Base-by-base conservation (phyloP, 2,888 invertebrate species). In the Agrypnus murinus region DNA sequence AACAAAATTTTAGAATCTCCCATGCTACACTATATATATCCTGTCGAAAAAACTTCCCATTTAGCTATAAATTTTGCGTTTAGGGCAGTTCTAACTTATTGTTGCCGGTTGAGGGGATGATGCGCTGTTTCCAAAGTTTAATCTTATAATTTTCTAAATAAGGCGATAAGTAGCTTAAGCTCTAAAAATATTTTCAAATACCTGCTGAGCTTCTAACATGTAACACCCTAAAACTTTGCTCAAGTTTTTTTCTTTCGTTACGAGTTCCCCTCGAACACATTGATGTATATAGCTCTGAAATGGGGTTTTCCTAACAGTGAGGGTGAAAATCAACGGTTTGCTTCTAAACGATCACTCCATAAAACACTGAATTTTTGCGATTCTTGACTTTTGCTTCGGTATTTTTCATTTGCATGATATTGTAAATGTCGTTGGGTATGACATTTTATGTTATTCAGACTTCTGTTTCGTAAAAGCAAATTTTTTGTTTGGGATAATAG, bases 301-400 rank as follows among this genome's bases (percentile, higher is more conserved):
- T 31, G 48, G 40, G 38, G 48, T 38, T 43, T 32, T 36, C 46
- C 46, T 36, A 48, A 25, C 48, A 43, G 57, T 19, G 15, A 32
- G 64, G 64, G 65, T 48, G 65, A 65, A 65, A 65, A 65, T 65
- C 58, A 46, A 19, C 58, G 58, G 15, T 65, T 58, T 45, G 31
- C 58, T 31, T 65, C 32, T 65, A 58, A 43, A 46, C 43, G 58
- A 58, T 57, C 57, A 32, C 65, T 34, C 43, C 57, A 45, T 58
- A 58, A 57, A 58, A 32, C 64, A 55, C 8, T 19, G n/a, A 58
- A 12, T 58, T 58, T 58, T 58, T 55, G 34, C 55, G 34, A 55
- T 55, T 32, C 55, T 55, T 34, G 17, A 34, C 55, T 55, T 55
- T 31, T 55, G 55, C 32, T 34, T 31, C 14, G 32, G 2, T 55